Base-by-base conservation (phyloP, 2,113 vertebrate genomes). In the Columbina picui region DNA sequence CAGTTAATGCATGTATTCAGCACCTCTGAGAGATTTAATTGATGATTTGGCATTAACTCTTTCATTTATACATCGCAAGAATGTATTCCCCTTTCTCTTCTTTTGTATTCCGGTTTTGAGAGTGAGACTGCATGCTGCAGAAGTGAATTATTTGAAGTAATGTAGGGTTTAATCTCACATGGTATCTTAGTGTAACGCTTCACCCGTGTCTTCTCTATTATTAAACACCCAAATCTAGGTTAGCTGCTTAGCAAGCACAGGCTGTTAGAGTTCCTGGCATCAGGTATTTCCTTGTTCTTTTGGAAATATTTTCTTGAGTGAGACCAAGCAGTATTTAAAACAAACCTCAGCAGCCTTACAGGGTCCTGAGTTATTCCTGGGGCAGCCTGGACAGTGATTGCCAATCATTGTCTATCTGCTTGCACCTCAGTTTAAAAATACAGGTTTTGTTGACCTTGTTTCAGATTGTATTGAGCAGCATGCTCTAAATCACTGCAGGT, bases 171-270 rank as follows among this genome's bases (percentile, higher is more conserved):
- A 60, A 78, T 29, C 36, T 76, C 79, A 36, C 36, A 41, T 13
- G 3, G 19, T 60, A n/a, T 32, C 61, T 73, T 64, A 69, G 43
- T 27, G 23, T 56, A 69, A 64, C 32, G 30, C 34, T 73, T 91
- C 78, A 79, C 78, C 70, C 82, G 15, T 56, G 59, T 50, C 91
- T 89, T 80, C 74, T 96, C 39, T 52, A 77, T 93, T 93, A 90
- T 91, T 96, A 83, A 94, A 91, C 45, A 90, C 22, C 10, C 75
- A 43, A 21, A 89, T 91, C 83, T 85, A 65, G 87, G 93, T 93
- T 96, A 91, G 78, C 70, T 94, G 57, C 65, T 94, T 76, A 76
- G 81, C 45, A 78, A 81, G 59, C 32, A 43, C 23, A 74, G 41
- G 26, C 55, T 88, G 6, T 49, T 70, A 38, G 36, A n/a, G 34